A percentile compares a stretch with the other conserved stretches of the same genome.
phyloP scores from a whole-genome alignment of 2,113 vertebrate genomes.

The Protobothrops mucrosquamatus region DNA sequence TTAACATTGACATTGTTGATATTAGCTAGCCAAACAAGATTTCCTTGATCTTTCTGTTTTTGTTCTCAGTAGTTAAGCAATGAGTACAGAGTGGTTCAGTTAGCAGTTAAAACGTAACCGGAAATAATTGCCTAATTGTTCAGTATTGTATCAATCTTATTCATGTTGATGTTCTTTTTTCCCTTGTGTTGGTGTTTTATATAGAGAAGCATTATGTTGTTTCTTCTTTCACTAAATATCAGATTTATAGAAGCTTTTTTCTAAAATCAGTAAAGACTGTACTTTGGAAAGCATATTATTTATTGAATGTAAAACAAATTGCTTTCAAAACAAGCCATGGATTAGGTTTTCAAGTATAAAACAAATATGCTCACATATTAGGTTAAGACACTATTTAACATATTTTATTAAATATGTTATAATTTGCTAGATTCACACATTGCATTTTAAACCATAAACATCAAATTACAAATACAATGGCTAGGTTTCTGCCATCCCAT shows the following conservation, averaged over 20 bases:
- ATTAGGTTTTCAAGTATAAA: neutral
- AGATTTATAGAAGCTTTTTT: neutral
- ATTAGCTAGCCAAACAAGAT: constrained; percentile 9
- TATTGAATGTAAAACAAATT: neutral
- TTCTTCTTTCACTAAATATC: neutral
- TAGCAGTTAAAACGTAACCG: constrained; percentile 23
- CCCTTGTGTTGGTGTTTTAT: neutral
- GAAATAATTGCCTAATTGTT: constrained; percentile 23
- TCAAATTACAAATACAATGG: neutral
- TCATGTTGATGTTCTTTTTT: constrained; percentile 6
- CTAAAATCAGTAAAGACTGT: neutral
- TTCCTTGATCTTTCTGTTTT: neutral
- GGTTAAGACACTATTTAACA: neutral
- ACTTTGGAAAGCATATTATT: neutral
- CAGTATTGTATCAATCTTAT: neutral
- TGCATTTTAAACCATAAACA: neutral
- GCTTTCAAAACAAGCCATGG: neutral
- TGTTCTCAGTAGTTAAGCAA: constrained; percentile 31
- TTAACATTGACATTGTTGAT: constrained; percentile 6
- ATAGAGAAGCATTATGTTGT: neutral
- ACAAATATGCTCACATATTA: neutral
- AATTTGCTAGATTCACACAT: neutral
- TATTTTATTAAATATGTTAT: neutral
- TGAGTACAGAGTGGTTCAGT: constrained; percentile 4
- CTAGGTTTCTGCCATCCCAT: neutral